A percentile compares a stretch with the other conserved stretches of the same genome.
phyloP scores from a whole-genome alignment of 2,888 invertebrate genomes.

The Charanyca ferruginea region DNA sequence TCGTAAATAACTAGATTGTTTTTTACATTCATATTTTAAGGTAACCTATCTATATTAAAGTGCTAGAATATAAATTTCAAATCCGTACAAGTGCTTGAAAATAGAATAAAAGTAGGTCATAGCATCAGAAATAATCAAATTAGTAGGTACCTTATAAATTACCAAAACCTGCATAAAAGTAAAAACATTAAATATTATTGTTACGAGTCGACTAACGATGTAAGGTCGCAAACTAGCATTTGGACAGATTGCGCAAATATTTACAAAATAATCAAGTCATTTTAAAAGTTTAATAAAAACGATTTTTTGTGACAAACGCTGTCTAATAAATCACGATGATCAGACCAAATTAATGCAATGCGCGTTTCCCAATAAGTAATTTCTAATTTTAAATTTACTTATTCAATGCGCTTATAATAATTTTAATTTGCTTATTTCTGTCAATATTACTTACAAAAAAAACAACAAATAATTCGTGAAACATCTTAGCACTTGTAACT shows the following conservation, averaged over 20 bases:
- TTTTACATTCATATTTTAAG: conserved; percentile 43
- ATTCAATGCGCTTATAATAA: neutral
- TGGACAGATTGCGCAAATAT: conserved; percentile 4
- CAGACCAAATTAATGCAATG: neutral
- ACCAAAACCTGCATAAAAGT: conserved; percentile 53
- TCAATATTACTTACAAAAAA: neutral
- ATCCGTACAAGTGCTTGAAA: conserved; percentile 56
- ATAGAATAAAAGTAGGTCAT: conserved; percentile 45
- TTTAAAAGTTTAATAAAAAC: conserved; percentile 1
- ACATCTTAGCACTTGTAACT: neutral
- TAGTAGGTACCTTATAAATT: conserved; percentile 48
- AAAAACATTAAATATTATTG: conserved; percentile 28
- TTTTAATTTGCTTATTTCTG: neutral
- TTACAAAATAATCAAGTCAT: conserved; percentile 7
- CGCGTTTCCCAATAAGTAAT: neutral
- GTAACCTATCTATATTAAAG: conserved; percentile 50
- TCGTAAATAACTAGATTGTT: conserved; percentile 40
- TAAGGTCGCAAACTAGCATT: conserved; percentile 27
- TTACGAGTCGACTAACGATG: conserved; percentile 3
- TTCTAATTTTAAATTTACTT: neutral
- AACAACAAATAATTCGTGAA: neutral
- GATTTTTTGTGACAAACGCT: neutral
- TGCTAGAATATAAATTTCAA: conserved; percentile 60
- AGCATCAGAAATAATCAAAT: conserved; percentile 54
- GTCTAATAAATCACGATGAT: neutral